Base-by-base conservation (phyloP, 2,113 vertebrate species). In the Panurus biarmicus region DNA sequence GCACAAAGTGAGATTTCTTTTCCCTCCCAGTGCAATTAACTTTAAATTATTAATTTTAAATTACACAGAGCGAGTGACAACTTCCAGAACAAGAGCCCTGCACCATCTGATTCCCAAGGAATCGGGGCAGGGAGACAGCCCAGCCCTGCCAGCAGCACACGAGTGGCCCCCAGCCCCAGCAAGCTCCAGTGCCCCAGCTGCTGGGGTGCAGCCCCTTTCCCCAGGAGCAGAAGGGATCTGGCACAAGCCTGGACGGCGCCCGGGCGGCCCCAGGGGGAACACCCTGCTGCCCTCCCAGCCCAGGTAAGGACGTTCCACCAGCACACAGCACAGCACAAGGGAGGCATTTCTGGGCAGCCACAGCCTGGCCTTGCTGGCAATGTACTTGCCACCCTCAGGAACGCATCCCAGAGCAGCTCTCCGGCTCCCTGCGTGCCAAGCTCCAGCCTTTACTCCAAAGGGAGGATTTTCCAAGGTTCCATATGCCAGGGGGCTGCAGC, bases 241-340 rank as follows among this genome's bases (percentile, higher is more conserved):
- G 40, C 16, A 18, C 25, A 3, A 28, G 54, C 56, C n/a, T n/a
- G n/a, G n/a, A n/a, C n/a, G n/a, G n/a, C n/a, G n/a, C n/a, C n/a
- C n/a, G n/a, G n/a, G n/a, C n/a, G n/a, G n/a, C n/a, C n/a, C n/a
- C n/a, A n/a, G n/a, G n/a, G n/a, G n/a, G n/a, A n/a, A n/a, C n/a
- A n/a, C n/a, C n/a, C n/a, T n/a, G n/a, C n/a, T n/a, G n/a, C n/a
- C 36, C 80, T 35, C 57, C 38, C 64, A 6, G 9, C 2, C 28
- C 44, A 15, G n/a, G 7, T 1, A 5, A 12, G 61, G 14, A 23
- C 4, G 18, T 5, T 7, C 16, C 86, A 18, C 1, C 11, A 6
- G 50, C 86, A 7, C 3, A 60, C 72, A 6, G 22, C 74, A 33
- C 76, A 51, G 69, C 62, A 17, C 65, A 57, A 61, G 64, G 11